phyloP scores from a whole-genome alignment of 2,113 vertebrate species.

The Saccopteryx bilineata region DNA sequence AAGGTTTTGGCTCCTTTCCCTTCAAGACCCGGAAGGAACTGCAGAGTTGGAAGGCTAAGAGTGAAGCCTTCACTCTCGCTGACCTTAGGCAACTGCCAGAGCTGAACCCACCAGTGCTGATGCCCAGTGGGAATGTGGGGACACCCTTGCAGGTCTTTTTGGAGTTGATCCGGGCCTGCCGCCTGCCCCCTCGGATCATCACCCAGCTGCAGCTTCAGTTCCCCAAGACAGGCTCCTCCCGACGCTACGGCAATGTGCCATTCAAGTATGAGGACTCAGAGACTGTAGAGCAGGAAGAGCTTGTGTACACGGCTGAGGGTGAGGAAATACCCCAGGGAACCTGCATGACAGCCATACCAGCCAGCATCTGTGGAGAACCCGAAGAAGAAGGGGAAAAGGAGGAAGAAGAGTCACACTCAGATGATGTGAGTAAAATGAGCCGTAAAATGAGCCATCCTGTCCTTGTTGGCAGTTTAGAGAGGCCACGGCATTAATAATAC shows the following conservation, averaged over 20 bases:
- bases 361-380: not conserved
- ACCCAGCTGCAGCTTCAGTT: conserved; percentile 94
- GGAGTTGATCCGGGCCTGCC: conserved; percentile 95
- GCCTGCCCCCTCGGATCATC: conserved; percentile 94
- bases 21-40: conserved; percentile 90
- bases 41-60: conserved; percentile 79
- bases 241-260: conserved; percentile 95
- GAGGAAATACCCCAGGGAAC: conserved; percentile 89
- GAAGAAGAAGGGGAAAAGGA: conserved; percentile 68
- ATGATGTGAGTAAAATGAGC: conserved; percentile 90
- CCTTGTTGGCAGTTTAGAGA: not conserved
- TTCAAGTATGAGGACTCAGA: conserved; percentile 90
- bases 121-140: conserved; percentile 96
- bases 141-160: conserved; percentile 94
- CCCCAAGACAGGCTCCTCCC: conserved; percentile 92
- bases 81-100: conserved; percentile 93
- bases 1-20: conserved; percentile 87
- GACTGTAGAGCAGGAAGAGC: conserved; percentile 86
- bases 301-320: conserved; percentile 93
- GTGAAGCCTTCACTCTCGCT: conserved; percentile 85
- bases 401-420: conserved; percentile 87
- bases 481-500: not conserved
- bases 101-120: conserved; percentile 94
- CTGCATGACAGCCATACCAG: not conserved
- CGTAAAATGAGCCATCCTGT: conserved; percentile 78